These are phyloP conservation scores for Leguminivora glycinivorella DNA, from an alignment of 1,140 invertebrate genomes.

Conservation along the genomic window DNA sequence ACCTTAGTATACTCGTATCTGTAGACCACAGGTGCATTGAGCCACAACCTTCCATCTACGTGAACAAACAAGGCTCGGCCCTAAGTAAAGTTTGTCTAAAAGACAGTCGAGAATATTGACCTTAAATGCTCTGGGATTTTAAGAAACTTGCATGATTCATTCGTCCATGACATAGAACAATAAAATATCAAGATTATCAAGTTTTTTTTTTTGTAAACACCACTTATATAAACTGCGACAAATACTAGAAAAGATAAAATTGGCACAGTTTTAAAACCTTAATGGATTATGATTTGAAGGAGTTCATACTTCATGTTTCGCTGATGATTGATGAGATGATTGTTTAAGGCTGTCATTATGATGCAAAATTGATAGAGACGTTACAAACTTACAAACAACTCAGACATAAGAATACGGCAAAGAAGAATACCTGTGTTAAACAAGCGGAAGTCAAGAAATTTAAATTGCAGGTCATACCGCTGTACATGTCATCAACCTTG, in stretches of 20 bases:
- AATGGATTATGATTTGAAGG: too few relatives aligned
- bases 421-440: too few relatives aligned
- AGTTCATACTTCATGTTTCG: too few relatives aligned
- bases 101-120: conserved; percentile 1
- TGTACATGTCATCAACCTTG: neutral
- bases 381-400: too few relatives aligned
- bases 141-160: conserved; percentile 23
- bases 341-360: too few relatives aligned
- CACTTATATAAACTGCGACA: neutral
- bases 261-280: too few relatives aligned
- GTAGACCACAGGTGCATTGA: neutral
- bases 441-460: too few relatives aligned
- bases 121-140: conserved; percentile 19
- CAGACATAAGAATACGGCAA: too few relatives aligned
- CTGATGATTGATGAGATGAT: too few relatives aligned
- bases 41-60: neutral
- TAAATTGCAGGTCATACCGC: too few relatives aligned
- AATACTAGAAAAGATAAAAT: neutral
- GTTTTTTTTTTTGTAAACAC: neutral
- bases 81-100: conserved; percentile 3
- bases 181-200: conserved; percentile 8
- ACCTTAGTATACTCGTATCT: neutral
- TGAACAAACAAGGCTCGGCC: neutral
- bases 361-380: too few relatives aligned
- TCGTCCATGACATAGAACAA: conserved; percentile 21